Evolutionary conservation across 2,797 vertebrate genomes (phyloP).

Genomic region (Centropyge bicolor): DNA sequence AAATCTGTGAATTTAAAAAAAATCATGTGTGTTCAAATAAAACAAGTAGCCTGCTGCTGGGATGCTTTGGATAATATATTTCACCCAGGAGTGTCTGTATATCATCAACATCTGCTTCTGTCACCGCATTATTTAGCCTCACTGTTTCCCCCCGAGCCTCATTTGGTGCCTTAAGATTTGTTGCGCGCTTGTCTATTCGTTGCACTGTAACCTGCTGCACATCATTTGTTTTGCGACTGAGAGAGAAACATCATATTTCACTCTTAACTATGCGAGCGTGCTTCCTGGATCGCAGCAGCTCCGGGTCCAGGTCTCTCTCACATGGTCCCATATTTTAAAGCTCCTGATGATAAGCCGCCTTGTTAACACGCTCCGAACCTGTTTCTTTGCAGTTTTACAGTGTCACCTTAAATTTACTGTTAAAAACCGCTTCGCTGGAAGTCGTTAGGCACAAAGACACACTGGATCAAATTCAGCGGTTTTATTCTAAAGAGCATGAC

Average conservation of each 20-base stretch:
- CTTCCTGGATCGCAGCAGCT: constrained; percentile 27
- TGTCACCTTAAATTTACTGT: constrained; percentile 2
- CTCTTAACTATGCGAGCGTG: background rate
- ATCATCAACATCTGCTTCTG: constrained; percentile 71
- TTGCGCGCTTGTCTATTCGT: constrained; percentile 34
- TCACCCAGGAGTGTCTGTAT: constrained; percentile 30
- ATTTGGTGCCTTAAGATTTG: constrained; percentile 41
- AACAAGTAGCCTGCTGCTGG: constrained; percentile 31
- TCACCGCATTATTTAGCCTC: constrained; percentile 16
- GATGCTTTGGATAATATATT: constrained; percentile 41
- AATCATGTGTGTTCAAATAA: constrained; percentile 12
- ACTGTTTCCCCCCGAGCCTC: constrained; percentile 15
- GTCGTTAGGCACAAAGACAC: constrained; percentile 42
- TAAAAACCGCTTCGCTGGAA: constrained; percentile 44
- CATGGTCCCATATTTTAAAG: background rate
- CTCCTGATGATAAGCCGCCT: constrained; percentile 1
- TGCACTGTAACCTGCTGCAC: constrained; percentile 18
- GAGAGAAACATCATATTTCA: constrained; percentile 53
- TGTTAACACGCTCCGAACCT: background rate
- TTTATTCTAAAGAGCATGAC: constrained; percentile 50
- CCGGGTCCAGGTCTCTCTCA: background rate
- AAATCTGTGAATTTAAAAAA: constrained; percentile 24
- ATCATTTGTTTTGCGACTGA: constrained; percentile 26
- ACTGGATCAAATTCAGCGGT: constrained; percentile 41
- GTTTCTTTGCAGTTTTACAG: constrained; percentile 11